Evolutionary conservation across 1,140 invertebrate genomes (phyloP), one percentile per base, ranked within the genome.

Genomic region (Orussus abietinus): DNA sequence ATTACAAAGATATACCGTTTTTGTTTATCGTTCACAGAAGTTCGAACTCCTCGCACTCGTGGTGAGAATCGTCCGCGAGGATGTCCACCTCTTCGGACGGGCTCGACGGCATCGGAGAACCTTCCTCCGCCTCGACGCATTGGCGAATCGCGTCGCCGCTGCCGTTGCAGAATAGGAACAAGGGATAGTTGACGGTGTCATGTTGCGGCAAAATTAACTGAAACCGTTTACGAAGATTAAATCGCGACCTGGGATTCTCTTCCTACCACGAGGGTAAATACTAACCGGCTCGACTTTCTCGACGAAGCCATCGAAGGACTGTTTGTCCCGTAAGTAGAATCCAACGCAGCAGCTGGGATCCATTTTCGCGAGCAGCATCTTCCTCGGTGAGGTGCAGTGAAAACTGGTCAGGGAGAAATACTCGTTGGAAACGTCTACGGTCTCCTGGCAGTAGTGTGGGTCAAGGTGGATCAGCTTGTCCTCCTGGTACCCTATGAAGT

Each of bases 281-380:
- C 68, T 71, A 59, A 81, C 78, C 56, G 80, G 76, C 62, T 81
- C 77, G 15, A 86, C 80, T 40, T 76, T 76, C 61, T 84, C 81
- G 22, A 85, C 67, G 63, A 92, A 87, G 32, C 76, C 82, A 41
- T 88, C 77, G 69, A 93, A 90, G 47, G 92, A 85, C 38, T 79
- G 75, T 71, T 81, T 80, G 38, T 82, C 83, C 29, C 78, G 74
- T 56, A 89, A 86, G 69, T 88, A 92, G 66, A 95, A 95, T n/a
- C 90, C 91, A 29, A 94, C 82, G 51, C 91, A 90, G 68, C 90
- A 93, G 38, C 89, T 92, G 2, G 92, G 92, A 75, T 96, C 92
- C 84, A 96, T 90, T 72, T 89, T 89, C 31, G 70, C 80, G n/a
- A 92, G 77, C 39, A 85, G 78, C 66, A 94, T 80, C 68, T 93